Conservation (phyloP, 2,888 invertebrate species). For the Platycheirus albimanus region DNA sequence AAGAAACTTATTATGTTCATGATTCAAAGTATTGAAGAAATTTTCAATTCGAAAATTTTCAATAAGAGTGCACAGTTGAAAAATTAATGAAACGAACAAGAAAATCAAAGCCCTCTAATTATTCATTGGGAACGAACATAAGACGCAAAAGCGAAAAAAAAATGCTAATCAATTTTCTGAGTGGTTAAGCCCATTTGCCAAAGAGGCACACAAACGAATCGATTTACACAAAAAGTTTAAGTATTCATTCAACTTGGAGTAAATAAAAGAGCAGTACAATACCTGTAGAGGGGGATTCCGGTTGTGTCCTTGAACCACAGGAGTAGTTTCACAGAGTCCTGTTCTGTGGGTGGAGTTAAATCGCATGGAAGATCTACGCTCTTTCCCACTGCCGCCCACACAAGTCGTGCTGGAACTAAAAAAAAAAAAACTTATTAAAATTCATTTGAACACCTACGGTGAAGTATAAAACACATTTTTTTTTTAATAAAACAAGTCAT, state of each 20-base stretch:
- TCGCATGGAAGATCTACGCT: conserved; percentile 93
- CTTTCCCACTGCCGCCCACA: conserved; percentile 91
- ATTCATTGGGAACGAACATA: conserved; percentile 7
- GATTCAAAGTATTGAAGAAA: no score
- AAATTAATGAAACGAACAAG: conserved; percentile 6
- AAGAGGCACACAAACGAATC: conserved; percentile 30
- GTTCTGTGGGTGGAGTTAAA: conserved; percentile 88
- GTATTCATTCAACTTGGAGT: conserved; percentile 23
- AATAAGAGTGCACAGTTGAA: no score
- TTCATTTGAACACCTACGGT: conserved; percentile 7
- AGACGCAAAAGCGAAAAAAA: conserved; percentile 5
- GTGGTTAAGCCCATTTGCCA: conserved; percentile 30
- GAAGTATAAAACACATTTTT: conserved; percentile 1
- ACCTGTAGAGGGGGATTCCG: conserved; percentile 95
- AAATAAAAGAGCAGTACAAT: conserved; percentile 35
- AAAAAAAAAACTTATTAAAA: conserved; percentile 54
- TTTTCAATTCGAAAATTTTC: no score
- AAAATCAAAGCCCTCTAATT: conserved; percentile 5
- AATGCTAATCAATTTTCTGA: conserved; percentile 36
- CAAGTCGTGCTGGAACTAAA: conserved; percentile 86
- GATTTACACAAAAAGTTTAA: conserved; percentile 31
- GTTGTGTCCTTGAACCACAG: conserved; percentile 95
- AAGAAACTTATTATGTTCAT: no score
- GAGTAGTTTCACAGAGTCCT: conserved; percentile 90
- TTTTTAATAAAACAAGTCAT: background rate